A percentile compares a stretch with the other conserved stretches of the same genome.
Evolutionary conservation across 2,113 vertebrate genomes (phyloP).

Genomic region (Megaptera novaeangliae): DNA sequence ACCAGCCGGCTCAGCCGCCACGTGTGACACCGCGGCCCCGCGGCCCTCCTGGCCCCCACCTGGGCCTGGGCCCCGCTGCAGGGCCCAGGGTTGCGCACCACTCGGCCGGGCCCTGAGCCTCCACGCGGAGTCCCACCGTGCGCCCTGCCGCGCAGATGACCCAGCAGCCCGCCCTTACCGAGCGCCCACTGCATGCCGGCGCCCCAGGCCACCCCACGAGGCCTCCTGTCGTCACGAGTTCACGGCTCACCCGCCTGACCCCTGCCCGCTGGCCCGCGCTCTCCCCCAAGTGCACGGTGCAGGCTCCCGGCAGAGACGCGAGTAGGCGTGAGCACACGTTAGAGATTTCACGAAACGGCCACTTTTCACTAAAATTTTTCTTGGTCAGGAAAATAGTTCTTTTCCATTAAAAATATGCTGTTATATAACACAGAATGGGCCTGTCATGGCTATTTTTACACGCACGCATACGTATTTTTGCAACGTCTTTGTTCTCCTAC

Average conservation of each 20-base stretch:
- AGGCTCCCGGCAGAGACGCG: background rate
- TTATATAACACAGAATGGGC: background rate
- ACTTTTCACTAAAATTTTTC: background rate
- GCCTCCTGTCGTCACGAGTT: background rate
- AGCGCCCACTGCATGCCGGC: accelerated
- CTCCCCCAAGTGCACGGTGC: accelerated
- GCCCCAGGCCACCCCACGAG: accelerated
- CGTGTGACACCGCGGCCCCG: accelerated
- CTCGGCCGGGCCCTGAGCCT: background rate
- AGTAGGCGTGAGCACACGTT: accelerated
- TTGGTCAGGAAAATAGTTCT: background rate
- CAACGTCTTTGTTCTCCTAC: background rate
- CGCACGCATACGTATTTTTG: background rate
- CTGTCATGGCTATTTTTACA: background rate
- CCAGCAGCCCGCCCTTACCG: accelerated
- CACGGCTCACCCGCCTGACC: accelerated
- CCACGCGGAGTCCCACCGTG: background rate
- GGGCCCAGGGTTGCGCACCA: background rate
- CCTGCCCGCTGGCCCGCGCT: background rate
- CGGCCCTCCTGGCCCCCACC: background rate
- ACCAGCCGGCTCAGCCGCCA: accelerated
- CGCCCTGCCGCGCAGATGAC: accelerated
- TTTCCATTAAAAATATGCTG: background rate
- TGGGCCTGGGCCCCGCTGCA: background rate
- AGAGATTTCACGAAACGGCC: accelerated